A percentile compares a stretch with the other conserved stretches of the same genome.
phyloP scores from a whole-genome alignment of 2,797 vertebrate species.

The Takifugu ocellatus region DNA sequence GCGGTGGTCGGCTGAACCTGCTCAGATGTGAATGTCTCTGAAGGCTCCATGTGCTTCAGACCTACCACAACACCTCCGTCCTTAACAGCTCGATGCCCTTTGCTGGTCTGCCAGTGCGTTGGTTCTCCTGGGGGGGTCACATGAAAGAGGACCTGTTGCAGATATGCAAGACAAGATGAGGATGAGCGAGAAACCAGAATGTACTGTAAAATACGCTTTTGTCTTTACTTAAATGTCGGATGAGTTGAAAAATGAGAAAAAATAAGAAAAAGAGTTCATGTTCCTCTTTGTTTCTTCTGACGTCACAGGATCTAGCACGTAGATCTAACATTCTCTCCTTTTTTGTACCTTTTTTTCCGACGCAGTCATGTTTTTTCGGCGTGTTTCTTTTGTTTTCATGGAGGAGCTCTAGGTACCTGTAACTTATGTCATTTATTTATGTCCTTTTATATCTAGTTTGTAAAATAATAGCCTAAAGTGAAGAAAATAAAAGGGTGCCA shows the following conservation, averaged over 20 bases:
- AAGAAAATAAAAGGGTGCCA: constrained; percentile 71
- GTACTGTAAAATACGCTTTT: constrained; percentile 85
- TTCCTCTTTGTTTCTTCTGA: constrained; percentile 79
- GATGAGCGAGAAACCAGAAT: constrained; percentile 84
- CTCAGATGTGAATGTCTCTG: constrained; percentile 61
- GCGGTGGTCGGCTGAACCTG: constrained; percentile 54
- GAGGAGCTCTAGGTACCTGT: constrained; percentile 94
- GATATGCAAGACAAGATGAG: constrained; percentile 88
- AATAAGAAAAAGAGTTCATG: constrained; percentile 31
- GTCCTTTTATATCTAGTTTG: constrained; percentile 99
- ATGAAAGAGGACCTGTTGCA: constrained; percentile 82
- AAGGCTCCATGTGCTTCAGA: constrained; percentile 70
- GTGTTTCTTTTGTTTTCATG: constrained; percentile 69
- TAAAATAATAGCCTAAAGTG: constrained; percentile 86
- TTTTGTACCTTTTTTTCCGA: constrained; percentile 72
- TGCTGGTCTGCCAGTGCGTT: constrained; percentile 67
- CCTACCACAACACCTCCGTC: constrained; percentile 71
- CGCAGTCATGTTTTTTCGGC: constrained; percentile 62
- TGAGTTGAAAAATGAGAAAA: constrained; percentile 35
- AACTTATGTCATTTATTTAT: constrained; percentile 99
- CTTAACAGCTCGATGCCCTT: constrained; percentile 80
- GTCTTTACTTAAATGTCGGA: constrained; percentile 84
- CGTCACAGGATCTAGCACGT: constrained; percentile 83
- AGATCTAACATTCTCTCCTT: constrained; percentile 84
- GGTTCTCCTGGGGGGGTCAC: constrained; percentile 36